Conservation (phyloP, 2,888 invertebrate species). For the Geophilus truncorum region DNA sequence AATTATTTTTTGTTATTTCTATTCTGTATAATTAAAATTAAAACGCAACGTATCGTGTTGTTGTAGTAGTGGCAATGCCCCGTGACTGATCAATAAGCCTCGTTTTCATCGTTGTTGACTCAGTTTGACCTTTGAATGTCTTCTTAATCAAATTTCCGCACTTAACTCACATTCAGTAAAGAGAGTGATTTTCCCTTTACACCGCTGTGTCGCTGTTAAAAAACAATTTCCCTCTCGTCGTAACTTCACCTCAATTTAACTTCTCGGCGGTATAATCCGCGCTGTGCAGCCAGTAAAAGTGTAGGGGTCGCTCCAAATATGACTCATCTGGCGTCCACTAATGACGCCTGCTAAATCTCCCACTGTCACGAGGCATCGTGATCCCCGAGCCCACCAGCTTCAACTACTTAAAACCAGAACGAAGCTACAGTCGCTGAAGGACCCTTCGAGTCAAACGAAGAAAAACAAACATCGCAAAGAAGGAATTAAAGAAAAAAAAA, state of each 20-base stretch:
- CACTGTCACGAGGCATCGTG: not conserved
- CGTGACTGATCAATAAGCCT: not conserved
- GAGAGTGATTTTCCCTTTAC: not conserved
- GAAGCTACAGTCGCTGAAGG: too few species aligned
- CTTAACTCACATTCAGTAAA: not conserved
- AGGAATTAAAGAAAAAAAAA: not conserved
- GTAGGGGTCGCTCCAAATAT: not conserved
- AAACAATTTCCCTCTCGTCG: not conserved
- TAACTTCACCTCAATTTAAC: not conserved
- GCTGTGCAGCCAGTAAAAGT: not conserved
- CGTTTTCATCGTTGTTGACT: not conserved
- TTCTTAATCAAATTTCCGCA: not conserved
- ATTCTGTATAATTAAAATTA: too few species aligned
- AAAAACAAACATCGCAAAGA: not conserved
- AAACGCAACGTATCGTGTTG: too few species aligned
- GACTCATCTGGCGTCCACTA: constrained; percentile 2
- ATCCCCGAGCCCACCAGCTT: not conserved
- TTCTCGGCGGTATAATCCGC: not conserved
- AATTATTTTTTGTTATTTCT: too few species aligned
- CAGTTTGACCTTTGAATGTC: not conserved
- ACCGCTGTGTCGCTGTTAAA: not conserved
- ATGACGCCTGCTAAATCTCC: constrained; percentile 4
- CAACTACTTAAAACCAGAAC: not conserved
- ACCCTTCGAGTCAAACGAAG: not conserved
- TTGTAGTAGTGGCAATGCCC: not conserved